phyloP scores from a whole-genome alignment of 2,797 vertebrate genomes.

The Acestrorhynchus altus region DNA sequence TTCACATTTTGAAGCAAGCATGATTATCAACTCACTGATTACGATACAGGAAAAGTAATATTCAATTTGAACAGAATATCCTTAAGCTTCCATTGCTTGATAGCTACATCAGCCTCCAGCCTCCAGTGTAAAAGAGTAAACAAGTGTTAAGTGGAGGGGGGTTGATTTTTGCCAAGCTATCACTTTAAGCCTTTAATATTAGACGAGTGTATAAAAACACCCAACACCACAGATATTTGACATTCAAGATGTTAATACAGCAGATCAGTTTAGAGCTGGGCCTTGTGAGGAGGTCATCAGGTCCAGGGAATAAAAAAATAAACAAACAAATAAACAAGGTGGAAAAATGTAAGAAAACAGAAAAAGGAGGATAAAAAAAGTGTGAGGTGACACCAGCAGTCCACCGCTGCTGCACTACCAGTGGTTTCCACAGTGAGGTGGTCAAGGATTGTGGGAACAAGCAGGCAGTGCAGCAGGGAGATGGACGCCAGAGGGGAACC shows the following conservation, averaged over 20 bases:
- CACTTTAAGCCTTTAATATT: neutral
- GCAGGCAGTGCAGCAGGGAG: slow-evolving; percentile 69
- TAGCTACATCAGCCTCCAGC: too few species aligned
- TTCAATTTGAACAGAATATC: too few species aligned
- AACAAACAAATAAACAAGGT: neutral
- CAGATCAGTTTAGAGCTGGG: slow-evolving; percentile 31
- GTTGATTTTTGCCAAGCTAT: neutral
- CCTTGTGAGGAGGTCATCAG: slow-evolving; percentile 38
- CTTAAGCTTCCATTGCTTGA: too few species aligned
- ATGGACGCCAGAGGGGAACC: slow-evolving; percentile 73
- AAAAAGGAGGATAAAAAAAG: slow-evolving; percentile 49
- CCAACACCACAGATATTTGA: slow-evolving; percentile 29
- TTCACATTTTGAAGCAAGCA: too few species aligned
- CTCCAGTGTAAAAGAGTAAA: too few species aligned
- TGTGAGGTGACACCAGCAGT: slow-evolving; percentile 57
- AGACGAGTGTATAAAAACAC: neutral
- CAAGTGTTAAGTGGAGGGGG: too few species aligned
- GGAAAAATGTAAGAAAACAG: slow-evolving; percentile 14
- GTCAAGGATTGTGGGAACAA: slow-evolving; percentile 61
- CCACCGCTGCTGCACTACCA: slow-evolving; percentile 72
- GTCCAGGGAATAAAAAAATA: slow-evolving; percentile 29
- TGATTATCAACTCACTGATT: too few species aligned
- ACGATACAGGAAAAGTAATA: too few species aligned
- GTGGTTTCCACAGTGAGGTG: slow-evolving; percentile 65
- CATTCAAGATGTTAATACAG: slow-evolving; percentile 21